Conservation (phyloP, 2,797 vertebrate genomes). For the Melopsittacus undulatus region DNA sequence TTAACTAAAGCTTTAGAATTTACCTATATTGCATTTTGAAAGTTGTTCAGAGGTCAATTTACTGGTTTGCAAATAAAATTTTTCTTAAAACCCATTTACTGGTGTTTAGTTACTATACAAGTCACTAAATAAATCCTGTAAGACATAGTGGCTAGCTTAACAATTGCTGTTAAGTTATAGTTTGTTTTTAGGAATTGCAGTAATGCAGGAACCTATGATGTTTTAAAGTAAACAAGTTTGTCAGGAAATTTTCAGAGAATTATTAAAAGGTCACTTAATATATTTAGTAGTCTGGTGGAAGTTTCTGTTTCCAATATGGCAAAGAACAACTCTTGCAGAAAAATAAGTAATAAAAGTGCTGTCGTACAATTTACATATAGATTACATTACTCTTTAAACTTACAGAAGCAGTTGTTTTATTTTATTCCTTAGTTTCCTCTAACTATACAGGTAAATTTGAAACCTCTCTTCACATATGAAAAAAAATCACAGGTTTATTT, state of each 20-base stretch:
- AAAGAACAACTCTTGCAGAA: neutral
- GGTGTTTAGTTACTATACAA: neutral
- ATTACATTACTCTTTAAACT: neutral
- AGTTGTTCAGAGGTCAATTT: neutral
- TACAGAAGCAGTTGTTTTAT: neutral
- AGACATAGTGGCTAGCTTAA: neutral
- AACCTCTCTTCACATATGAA: neutral
- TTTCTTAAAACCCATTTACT: neutral
- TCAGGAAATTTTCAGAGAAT: neutral
- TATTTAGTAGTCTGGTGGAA: neutral
- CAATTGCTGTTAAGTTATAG: neutral
- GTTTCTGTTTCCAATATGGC: neutral
- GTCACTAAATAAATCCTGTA: neutral
- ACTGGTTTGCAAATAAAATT: neutral
- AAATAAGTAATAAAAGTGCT: neutral
- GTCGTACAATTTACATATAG: neutral
- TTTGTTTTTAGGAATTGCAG: neutral
- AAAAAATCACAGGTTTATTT: neutral
- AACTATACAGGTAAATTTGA: neutral
- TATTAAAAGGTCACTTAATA: neutral
- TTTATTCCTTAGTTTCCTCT: conserved; percentile 1
- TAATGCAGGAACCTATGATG: neutral
- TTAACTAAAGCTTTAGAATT: neutral
- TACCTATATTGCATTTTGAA: neutral
- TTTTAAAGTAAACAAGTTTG: neutral